Evolutionary conservation across 2,888 invertebrate genomes (phyloP), one percentile per base, ranked within the genome.

Genomic region (Cistogaster globosa): DNA sequence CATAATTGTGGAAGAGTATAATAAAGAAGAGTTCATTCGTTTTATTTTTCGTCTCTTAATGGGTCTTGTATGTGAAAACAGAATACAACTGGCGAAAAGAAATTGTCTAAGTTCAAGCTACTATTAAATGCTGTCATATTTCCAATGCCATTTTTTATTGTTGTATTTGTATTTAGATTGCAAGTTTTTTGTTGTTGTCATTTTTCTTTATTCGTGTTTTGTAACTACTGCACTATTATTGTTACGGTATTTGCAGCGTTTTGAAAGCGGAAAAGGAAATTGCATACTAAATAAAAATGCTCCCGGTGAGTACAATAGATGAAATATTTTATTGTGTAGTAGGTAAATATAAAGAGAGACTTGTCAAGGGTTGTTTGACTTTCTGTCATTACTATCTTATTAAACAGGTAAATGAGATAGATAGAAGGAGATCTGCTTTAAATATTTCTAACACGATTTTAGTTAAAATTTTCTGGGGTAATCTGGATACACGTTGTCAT

Each of bases 211-310:
- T n/a, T n/a, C n/a, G n/a, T n/a, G n/a, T n/a, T n/a, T n/a, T n/a
- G n/a, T 36, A 16, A 45, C 57, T 11, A 18, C 45, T 58, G 45
- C 60, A 62, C 51, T 48, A 53, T 48, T 71, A 38, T 62, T 68
- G 36, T 51, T 32, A 16, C 4, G 42, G 18, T 36, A 2, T 3
- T 55, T 16, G 14, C 53, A 48, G 45, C 58, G 69, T 32, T 60
- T 60, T 79, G 71, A 62, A 63, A 65, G 69, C 85, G 85, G 85
- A 85, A 85, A 71, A 60, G 85, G 82, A 85, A 82, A 85, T 85
- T 85, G 82, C 65, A 85, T 85, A 67, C 85, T 79, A 85, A 85
- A 82, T 82, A 79, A 75, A 75, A 82, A 67, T 75, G 82, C 75
- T 82, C 85, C 85, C 82, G 65, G 78, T 82, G 78, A n/a, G 55